These are phyloP conservation scores for Ceratotherium simum DNA, from an alignment of 2,113 vertebrate species.

Conservation along the genomic window DNA sequence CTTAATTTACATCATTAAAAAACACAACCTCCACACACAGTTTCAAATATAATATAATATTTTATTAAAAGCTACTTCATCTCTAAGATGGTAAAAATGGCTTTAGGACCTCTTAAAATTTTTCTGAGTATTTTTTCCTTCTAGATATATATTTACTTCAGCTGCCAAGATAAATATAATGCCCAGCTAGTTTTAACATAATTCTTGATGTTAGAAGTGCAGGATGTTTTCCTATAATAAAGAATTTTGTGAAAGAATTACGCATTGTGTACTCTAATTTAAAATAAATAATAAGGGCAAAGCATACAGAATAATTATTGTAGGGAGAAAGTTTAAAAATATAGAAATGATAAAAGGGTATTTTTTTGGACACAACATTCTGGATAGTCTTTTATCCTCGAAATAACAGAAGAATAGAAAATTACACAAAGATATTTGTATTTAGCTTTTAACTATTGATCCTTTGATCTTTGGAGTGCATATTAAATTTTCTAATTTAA, in stretches of 20 bases:
- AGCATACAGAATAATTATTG: background rate
- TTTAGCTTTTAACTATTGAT: slow-evolving; percentile 61
- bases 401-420: slow-evolving; percentile 63
- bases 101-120: background rate
- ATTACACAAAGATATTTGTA: slow-evolving; percentile 63
- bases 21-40: background rate
- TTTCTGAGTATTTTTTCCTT: background rate
- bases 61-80: background rate
- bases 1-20: slow-evolving; percentile 9
- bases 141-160: background rate
- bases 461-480: slow-evolving; percentile 76
- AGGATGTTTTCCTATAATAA: slow-evolving; percentile 1
- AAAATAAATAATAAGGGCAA: background rate
- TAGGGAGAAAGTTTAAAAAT: background rate
- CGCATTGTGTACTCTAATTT: background rate
- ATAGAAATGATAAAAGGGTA: slow-evolving; percentile 67
- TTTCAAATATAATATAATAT: background rate
- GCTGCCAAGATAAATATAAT: background rate
- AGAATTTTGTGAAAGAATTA: slow-evolving; percentile 13
- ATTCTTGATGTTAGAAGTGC: background rate
- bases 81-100: background rate
- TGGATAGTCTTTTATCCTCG: slow-evolving; percentile 48
- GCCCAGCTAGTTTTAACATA: background rate
- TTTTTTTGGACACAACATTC: slow-evolving; percentile 33
- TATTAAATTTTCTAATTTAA: slow-evolving; percentile 72